phyloP scores from a whole-genome alignment of 2,797 vertebrate genomes.

The Eulemur albifrons region DNA sequence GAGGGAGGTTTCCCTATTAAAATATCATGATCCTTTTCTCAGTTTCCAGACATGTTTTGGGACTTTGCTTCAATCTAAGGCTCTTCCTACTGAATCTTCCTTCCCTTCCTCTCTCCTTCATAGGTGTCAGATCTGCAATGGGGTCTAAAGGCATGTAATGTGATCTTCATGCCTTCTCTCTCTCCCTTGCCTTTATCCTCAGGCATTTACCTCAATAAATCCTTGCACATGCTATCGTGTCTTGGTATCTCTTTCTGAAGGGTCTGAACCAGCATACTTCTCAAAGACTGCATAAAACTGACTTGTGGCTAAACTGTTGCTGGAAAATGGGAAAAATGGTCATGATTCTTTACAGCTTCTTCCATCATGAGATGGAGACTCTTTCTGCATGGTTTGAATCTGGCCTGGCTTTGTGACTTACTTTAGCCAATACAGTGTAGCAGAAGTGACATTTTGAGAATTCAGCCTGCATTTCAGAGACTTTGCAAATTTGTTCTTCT shows the following conservation, averaged over 20 bases:
- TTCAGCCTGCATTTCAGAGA: background rate
- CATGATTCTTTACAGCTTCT: background rate
- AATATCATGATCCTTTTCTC: background rate
- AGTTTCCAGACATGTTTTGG: background rate
- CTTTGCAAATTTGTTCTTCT: background rate
- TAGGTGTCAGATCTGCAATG: background rate
- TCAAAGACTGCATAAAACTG: background rate
- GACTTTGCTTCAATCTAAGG: background rate
- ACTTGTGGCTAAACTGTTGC: background rate
- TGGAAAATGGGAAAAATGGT: background rate
- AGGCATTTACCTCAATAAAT: background rate
- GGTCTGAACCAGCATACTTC: background rate
- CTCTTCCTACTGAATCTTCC: background rate
- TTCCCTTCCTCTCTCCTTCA: background rate
- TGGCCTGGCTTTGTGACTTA: background rate
- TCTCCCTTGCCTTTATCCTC: background rate
- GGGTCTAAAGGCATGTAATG: background rate
- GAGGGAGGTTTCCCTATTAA: background rate
- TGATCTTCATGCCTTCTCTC: background rate
- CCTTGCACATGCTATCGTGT: background rate
- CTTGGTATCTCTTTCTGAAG: background rate
- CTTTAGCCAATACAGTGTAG: background rate
- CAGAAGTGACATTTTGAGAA: background rate
- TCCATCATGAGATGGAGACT: background rate
- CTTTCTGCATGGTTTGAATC: background rate